phyloP scores from a whole-genome alignment of 1,140 invertebrate genomes.

The Aleiodes sp. region DNA sequence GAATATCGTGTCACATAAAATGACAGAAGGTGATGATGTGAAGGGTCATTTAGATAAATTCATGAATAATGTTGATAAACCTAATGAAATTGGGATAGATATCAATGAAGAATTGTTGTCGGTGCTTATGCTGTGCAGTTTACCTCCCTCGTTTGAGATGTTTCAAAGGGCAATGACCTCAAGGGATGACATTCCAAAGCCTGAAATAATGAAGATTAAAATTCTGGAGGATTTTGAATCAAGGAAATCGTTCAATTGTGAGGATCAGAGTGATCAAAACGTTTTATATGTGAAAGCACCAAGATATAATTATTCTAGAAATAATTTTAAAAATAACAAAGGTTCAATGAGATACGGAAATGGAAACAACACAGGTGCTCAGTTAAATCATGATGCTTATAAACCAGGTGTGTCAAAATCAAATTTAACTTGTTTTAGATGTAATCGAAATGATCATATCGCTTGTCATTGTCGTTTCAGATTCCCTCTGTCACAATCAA shows the following conservation, averaged over 20 bases:
- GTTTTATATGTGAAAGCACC: background rate
- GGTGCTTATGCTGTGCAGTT: background rate
- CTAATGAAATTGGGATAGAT: background rate
- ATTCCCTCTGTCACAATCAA: background rate
- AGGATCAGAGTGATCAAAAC: background rate
- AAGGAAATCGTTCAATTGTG: background rate
- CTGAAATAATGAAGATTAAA: background rate
- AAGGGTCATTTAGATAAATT: background rate
- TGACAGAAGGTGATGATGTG: slow-evolving; percentile 34
- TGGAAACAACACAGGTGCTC: background rate
- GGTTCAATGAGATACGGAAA: background rate
- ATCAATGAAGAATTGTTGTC: background rate
- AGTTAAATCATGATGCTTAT: background rate
- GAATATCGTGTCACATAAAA: slow-evolving; percentile 34
- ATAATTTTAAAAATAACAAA: background rate
- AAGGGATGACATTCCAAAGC: background rate
- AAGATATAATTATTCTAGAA: background rate
- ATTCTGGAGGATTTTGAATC: background rate
- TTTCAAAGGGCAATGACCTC: background rate
- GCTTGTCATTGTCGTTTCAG: background rate
- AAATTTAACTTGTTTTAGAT: background rate
- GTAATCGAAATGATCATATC: background rate
- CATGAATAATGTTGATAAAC: background rate
- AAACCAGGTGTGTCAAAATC: background rate
- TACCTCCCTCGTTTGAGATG: background rate